Evolutionary conservation across 92 coral and sea anemone species (phyloP).

Genomic region (Epizoanthus illoricatus): DNA sequence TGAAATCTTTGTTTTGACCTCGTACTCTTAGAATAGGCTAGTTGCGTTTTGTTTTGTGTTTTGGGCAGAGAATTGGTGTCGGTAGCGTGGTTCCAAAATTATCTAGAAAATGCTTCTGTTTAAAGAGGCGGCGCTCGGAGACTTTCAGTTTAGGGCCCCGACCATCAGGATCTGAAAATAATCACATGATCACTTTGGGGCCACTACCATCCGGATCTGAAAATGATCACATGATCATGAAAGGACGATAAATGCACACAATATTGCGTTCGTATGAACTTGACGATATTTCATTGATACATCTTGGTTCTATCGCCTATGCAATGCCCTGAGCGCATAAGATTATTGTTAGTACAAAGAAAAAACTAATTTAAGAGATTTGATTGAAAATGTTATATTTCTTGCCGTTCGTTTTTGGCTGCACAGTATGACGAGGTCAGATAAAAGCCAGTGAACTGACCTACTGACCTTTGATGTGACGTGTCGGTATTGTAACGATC

Average conservation of each 20-base stretch:
- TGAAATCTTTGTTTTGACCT: conserved; percentile 9
- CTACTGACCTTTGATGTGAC: conserved; percentile 16
- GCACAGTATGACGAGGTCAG: conserved; percentile 16
- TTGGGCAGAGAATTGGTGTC: conserved; percentile 24
- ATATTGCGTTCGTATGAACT: neutral
- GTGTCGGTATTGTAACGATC: conserved; percentile 3
- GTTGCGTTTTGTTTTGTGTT: neutral
- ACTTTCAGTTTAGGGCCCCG: neutral
- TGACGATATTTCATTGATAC: neutral
- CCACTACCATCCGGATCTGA: conserved; percentile 7
- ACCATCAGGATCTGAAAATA: conserved; percentile 23
- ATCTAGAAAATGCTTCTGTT: conserved; percentile 24
- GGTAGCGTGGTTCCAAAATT: conserved; percentile 38
- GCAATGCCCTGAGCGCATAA: conserved; percentile 18
- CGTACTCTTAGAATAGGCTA: conserved; percentile 4
- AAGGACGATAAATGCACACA: neutral
- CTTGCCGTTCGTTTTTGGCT: neutral
- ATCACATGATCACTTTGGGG: neutral
- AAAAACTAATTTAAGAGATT: conserved; percentile 3
- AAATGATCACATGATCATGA: neutral
- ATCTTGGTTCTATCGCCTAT: neutral
- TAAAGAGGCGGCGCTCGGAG: conserved; percentile 14
- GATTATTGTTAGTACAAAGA: neutral
- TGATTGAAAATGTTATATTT: conserved; percentile 5
- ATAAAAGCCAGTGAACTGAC: conserved; percentile 8